phyloP scores from a whole-genome alignment of 2,113 vertebrate genomes.

The Stegostoma tigrinum region DNA sequence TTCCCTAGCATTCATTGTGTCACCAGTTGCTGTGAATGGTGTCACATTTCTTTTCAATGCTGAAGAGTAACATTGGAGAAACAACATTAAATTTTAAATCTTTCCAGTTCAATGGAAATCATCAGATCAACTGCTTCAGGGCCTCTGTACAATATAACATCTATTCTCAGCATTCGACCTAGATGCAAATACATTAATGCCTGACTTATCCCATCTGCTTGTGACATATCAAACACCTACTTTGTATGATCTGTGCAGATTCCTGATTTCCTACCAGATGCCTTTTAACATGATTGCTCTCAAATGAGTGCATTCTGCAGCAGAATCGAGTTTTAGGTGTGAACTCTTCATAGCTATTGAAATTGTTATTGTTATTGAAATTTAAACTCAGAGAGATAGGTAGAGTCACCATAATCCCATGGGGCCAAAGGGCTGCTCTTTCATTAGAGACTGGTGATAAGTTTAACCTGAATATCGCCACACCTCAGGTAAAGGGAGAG shows the following conservation, averaged over 20 bases:
- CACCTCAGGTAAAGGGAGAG: too few species aligned
- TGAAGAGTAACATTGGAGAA: slow-evolving; percentile 42
- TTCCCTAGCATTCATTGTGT: slow-evolving; percentile 47
- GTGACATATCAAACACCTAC: slow-evolving; percentile 42
- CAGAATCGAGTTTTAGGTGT: slow-evolving; percentile 56
- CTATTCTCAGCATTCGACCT: slow-evolving; percentile 51
- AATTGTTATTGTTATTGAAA: background rate
- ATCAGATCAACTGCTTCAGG: slow-evolving; percentile 51
- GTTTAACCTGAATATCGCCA: too few species aligned
- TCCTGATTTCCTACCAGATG: slow-evolving; percentile 41
- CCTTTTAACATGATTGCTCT: slow-evolving; percentile 39
- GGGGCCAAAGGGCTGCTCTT: too few species aligned
- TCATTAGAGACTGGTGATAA: too few species aligned
- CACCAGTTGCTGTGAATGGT: slow-evolving; percentile 38
- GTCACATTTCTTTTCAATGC: slow-evolving; percentile 41
- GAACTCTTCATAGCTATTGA: slow-evolving; percentile 53
- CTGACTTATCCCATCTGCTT: slow-evolving; percentile 44
- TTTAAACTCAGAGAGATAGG: too few species aligned
- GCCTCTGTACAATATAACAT: slow-evolving; percentile 39
- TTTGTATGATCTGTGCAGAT: slow-evolving; percentile 39
- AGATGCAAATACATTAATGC: slow-evolving; percentile 47
- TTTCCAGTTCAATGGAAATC: slow-evolving; percentile 49
- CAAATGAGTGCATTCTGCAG: slow-evolving; percentile 37
- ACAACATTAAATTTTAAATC: slow-evolving; percentile 44
- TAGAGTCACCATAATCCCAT: too few species aligned